Conservation (phyloP, 2,888 invertebrate genomes). For the Machimus atricapillus region DNA sequence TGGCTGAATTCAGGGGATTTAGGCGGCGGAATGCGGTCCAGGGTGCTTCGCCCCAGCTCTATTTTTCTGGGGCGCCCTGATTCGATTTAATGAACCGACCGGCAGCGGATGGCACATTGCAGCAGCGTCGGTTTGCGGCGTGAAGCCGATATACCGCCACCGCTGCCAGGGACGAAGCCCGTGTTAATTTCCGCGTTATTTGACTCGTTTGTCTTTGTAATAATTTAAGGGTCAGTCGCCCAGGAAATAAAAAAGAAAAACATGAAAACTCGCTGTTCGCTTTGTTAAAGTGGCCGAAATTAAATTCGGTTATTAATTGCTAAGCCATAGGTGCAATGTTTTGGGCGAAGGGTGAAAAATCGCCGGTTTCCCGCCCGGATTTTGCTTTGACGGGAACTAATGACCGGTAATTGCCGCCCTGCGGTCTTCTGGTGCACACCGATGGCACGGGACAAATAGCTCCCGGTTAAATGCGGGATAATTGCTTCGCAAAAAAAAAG, state of each 20-base stretch:
- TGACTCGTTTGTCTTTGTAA: neutral
- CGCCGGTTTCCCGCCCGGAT: neutral
- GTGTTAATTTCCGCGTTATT: slow-evolving; percentile 21
- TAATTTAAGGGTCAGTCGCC: neutral
- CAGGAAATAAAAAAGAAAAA: neutral
- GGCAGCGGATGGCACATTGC: neutral
- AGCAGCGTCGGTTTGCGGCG: neutral
- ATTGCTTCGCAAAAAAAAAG: neutral
- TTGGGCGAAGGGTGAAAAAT: slow-evolving; percentile 1
- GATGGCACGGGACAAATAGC: slow-evolving; percentile 7
- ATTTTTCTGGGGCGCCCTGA: neutral
- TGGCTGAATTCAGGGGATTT: neutral
- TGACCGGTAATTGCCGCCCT: neutral
- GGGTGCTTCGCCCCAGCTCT: neutral
- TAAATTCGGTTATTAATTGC: slow-evolving; percentile 25
- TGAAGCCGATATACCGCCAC: neutral
- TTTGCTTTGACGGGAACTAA: neutral
- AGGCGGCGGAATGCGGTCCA: too few species aligned
- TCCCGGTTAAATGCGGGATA: neutral
- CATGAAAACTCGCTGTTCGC: neutral
- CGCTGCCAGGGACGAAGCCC: neutral
- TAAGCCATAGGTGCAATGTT: neutral
- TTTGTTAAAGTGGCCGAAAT: neutral
- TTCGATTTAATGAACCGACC: slow-evolving; percentile 16
- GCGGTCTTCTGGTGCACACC: neutral